Evolutionary conservation across 2,888 invertebrate genomes (phyloP).

Genomic region (Pardosa pseudoannulata): DNA sequence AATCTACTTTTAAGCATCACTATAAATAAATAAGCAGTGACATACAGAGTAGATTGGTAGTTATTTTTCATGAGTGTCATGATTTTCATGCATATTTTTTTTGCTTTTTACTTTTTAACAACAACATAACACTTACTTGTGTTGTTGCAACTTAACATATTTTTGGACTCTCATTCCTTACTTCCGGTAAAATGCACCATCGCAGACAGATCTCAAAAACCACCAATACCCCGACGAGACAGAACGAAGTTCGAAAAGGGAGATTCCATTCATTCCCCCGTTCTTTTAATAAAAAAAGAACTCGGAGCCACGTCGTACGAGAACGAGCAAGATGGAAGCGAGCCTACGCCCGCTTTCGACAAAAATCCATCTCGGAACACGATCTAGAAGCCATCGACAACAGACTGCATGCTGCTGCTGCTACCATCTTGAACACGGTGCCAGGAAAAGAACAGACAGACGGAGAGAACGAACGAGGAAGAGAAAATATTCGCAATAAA

Average conservation of each 20-base stretch:
- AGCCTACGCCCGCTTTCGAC: slow-evolving; percentile 63
- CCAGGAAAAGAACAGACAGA: slow-evolving; percentile 27
- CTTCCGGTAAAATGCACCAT: slow-evolving; percentile 37
- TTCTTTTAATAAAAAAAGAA: slow-evolving; percentile 23
- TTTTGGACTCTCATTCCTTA: slow-evolving; percentile 66
- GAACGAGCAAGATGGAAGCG: slow-evolving; percentile 60
- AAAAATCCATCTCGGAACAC: slow-evolving; percentile 55
- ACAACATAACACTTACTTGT: slow-evolving; percentile 70
- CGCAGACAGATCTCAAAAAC: slow-evolving; percentile 27
- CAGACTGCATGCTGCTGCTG: slow-evolving; percentile 58
- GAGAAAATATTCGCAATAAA: no score
- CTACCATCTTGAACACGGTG: slow-evolving; percentile 69
- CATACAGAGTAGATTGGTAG: slow-evolving; percentile 57
- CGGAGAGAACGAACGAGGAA: slow-evolving; percentile 20
- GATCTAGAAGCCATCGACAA: slow-evolving; percentile 56
- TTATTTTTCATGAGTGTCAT: slow-evolving; percentile 11
- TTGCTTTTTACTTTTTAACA: slow-evolving; percentile 35
- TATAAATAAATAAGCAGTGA: slow-evolving; percentile 5
- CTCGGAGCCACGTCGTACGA: slow-evolving; percentile 63
- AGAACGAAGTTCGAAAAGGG: slow-evolving; percentile 2
- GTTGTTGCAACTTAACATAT: slow-evolving; percentile 68
- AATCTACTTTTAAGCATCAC: slow-evolving; percentile 50
- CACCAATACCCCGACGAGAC: slow-evolving; percentile 1
- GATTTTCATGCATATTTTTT: slow-evolving; percentile 45
- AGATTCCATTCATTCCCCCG: slow-evolving; percentile 14